Percentiles rank a stretch among this genome's conserved stretches.
These are phyloP conservation scores for Prionace glauca DNA, from an alignment of 2,797 vertebrate genomes.

Conservation along the genomic window DNA sequence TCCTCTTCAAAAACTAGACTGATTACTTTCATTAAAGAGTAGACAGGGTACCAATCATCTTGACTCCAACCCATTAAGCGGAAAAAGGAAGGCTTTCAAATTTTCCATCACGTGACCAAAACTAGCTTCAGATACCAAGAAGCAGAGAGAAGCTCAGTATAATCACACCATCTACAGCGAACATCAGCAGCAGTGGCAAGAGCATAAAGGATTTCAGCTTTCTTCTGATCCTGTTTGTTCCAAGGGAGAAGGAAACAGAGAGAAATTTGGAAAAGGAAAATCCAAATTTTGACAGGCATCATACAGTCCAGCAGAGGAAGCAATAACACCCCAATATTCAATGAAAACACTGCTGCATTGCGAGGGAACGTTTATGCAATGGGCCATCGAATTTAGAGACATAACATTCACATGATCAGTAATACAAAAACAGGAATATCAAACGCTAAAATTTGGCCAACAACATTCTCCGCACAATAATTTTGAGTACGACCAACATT, in stretches of 20 bases:
- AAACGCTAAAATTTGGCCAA: neutral
- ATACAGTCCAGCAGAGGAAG: neutral
- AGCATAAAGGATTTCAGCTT: too few species aligned
- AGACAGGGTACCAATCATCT: too few species aligned
- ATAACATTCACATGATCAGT: neutral
- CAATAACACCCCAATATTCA: neutral
- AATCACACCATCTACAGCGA: too few species aligned
- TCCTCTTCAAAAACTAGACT: too few species aligned
- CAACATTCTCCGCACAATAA: neutral
- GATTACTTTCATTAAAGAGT: too few species aligned
- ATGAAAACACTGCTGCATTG: neutral
- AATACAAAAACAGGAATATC: neutral
- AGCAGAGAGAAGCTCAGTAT: too few species aligned
- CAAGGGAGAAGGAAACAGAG: neutral
- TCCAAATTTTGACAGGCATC: neutral
- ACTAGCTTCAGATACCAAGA: too few species aligned
- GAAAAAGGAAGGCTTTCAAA: too few species aligned
- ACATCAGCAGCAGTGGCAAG: too few species aligned
- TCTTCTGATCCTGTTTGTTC: neutral
- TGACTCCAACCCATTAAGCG: too few species aligned
- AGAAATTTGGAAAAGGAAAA: neutral
- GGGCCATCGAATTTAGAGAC: neutral
- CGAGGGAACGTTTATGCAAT: neutral
- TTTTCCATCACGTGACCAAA: too few species aligned
- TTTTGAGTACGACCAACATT: neutral